Percentiles rank a stretch among this genome's conserved stretches.
Conservation (phyloP, 1,140 invertebrate species). For the Anoplophora glabripennis region DNA sequence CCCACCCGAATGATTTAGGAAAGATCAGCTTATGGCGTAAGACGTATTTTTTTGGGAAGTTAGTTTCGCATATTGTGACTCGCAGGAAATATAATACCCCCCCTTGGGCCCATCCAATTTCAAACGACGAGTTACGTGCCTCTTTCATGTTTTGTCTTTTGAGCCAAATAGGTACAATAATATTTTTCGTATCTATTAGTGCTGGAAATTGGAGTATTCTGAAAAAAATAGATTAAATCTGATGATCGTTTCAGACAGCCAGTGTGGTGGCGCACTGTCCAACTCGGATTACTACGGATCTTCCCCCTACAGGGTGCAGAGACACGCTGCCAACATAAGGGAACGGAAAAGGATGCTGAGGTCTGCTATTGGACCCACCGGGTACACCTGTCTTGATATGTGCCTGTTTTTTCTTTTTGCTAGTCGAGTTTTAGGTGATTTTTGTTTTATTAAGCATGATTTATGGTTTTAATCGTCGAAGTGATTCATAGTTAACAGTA, state of each 20-base stretch:
- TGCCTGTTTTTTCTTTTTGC: constrained; percentile 36
- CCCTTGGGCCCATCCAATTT: too few relatives aligned
- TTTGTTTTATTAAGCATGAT: background rate
- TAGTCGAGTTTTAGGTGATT: constrained; percentile 23
- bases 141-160: background rate
- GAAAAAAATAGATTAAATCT: background rate
- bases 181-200: background rate
- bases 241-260: constrained; percentile 44
- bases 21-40: too few relatives aligned
- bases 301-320: constrained; percentile 80
- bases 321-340: constrained; percentile 87
- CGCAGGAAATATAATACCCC: too few relatives aligned
- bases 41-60: too few relatives aligned
- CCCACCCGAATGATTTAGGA: too few relatives aligned
- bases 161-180: background rate
- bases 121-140: background rate
- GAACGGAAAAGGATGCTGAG: constrained; percentile 96
- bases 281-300: constrained; percentile 60
- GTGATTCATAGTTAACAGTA: too few relatives aligned
- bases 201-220: background rate
- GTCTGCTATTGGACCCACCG: constrained; percentile 71
- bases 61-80: too few relatives aligned
- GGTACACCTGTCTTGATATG: constrained; percentile 53
- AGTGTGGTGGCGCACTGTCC: constrained; percentile 35
- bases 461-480: too few relatives aligned